Evolutionary conservation across 2,797 vertebrate genomes (phyloP), one percentile per base, ranked within the genome.

Genomic region (Anguilla pacifica): DNA sequence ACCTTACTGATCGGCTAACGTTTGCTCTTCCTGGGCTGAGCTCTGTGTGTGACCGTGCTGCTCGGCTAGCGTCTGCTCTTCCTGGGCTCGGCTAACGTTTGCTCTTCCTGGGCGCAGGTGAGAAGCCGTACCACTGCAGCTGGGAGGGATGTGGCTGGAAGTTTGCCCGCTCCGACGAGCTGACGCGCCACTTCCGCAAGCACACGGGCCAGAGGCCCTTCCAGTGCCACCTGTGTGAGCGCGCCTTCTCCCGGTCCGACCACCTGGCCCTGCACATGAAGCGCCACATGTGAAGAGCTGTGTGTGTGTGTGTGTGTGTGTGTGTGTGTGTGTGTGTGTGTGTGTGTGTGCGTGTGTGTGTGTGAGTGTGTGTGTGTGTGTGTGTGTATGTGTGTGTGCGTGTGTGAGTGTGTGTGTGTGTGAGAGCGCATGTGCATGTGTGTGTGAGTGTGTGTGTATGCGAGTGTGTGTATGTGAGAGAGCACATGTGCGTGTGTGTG

Each of bases 81-180:
- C 39, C 39, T 39, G 39, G 39, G 39, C 39, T 35, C 35, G 35
- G 35, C 51, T 51, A 51, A 51, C 6, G 6, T 10, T 51, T 51
- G 51, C 6, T 51, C 6, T 53, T 46, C 17, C 55, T 77, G 82
- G 51, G 81, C 0, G 0, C 91, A 99, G 98, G 98, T 89, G 98
- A 99, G 86, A 99, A 99, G 93, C 98, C 98, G 0, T 99, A 99
- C 89, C 97, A 98, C 93, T 99, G 98, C 95, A 98, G 96, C 90
- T 99, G 98, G 98, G 98, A 98, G 0, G 98, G 98, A 77, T 99
- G 98, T 39, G 98, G 98, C 49, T 99, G 98, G 98, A 98, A 98
- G 94, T 98, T 99, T 15, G 98, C 98, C 0, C 97, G 98, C 35
- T 99, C 98, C 0, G 98, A 99, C 0, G 98, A 98, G 84, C 96